Conservation (phyloP, 2,113 vertebrate genomes). For the Phaethon lepturus region DNA sequence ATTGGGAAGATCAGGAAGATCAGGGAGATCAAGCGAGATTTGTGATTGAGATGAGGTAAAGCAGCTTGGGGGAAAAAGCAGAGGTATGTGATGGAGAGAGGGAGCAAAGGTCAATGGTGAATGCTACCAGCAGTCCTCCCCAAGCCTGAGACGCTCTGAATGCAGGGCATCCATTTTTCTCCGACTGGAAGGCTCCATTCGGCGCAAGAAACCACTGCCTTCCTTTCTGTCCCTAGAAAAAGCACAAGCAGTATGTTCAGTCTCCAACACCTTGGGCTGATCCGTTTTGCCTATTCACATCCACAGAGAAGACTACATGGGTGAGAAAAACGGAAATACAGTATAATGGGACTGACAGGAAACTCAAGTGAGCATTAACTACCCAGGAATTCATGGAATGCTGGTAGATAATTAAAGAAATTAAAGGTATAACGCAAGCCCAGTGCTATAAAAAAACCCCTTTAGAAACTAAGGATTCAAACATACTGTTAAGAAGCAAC, state of each 20-base stretch:
- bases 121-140: fast-evolving
- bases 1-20: neutral
- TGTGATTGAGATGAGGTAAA: neutral
- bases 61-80: neutral
- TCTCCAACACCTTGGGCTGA: neutral
- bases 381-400: neutral
- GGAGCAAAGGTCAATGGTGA: neutral
- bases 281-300: neutral
- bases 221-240: neutral
- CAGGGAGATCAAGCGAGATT: neutral
- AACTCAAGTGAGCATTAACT: constrained; percentile 2
- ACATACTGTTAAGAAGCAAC: constrained; percentile 2
- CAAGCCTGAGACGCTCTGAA: neutral
- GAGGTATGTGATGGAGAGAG: neutral
- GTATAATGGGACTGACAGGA: neutral
- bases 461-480: neutral
- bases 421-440: constrained; percentile 26
- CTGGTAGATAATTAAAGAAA: constrained; percentile 35
- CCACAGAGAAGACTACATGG: neutral
- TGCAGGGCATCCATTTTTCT: too few relatives aligned
- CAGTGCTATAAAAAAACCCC: neutral
- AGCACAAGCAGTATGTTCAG: fast-evolving
- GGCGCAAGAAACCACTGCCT: neutral
- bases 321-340: neutral
- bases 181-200: neutral